A percentile compares a stretch with the other conserved stretches of the same genome.
phyloP scores from a whole-genome alignment of 2,888 invertebrate species.

The Diloba caeruleocephala region DNA sequence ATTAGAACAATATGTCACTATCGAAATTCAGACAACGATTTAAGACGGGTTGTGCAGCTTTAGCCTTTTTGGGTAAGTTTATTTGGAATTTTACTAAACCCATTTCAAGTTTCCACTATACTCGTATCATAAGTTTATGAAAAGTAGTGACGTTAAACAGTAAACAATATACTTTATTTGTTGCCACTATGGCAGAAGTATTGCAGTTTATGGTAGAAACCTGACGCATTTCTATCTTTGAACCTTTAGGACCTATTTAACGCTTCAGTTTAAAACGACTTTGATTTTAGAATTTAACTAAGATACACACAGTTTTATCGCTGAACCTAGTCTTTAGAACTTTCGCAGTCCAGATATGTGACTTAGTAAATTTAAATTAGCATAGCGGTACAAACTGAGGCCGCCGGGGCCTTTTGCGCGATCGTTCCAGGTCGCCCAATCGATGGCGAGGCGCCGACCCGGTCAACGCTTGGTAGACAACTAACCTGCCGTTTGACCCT shows the following conservation, averaged over 20 bases:
- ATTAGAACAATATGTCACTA: conserved; percentile 15
- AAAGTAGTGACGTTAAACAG: too few species aligned
- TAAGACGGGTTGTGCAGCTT: background rate
- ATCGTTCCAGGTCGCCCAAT: conserved; percentile 64
- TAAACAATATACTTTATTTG: too few species aligned
- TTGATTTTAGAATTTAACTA: background rate
- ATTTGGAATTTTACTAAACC: too few species aligned
- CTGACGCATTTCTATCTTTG: too few species aligned
- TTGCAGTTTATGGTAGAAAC: too few species aligned
- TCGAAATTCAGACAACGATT: conserved; percentile 7
- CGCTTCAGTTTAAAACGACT: too few species aligned
- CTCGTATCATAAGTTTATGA: too few species aligned
- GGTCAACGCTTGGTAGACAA: conserved; percentile 64
- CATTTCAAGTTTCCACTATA: too few species aligned
- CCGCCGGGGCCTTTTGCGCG: conserved; percentile 36
- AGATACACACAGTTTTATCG: background rate
- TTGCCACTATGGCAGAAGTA: too few species aligned
- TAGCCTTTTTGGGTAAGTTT: background rate
- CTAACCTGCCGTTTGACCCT: conserved; percentile 60
- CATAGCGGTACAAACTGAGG: conserved; percentile 31
- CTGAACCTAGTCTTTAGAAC: background rate
- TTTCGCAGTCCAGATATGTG: conserved; percentile 11
- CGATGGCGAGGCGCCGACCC: conserved; percentile 71
- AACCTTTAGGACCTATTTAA: too few species aligned
- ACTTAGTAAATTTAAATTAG: conserved; percentile 39